Evolutionary conservation across 2,888 invertebrate genomes (phyloP), one percentile per base, ranked within the genome.

Genomic region (Drosophila bunnanda): DNA sequence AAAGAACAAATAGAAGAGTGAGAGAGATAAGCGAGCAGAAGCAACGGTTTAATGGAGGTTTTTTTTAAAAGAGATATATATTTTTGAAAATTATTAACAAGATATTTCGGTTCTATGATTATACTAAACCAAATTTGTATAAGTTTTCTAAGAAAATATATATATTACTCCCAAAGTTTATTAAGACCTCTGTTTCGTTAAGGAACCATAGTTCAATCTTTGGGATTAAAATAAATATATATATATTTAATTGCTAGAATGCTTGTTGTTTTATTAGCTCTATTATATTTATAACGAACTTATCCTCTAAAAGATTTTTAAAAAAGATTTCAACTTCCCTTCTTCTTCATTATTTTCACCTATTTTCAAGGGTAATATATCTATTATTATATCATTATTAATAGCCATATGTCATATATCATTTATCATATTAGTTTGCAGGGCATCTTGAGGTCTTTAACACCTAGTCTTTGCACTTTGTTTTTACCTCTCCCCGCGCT

Each of bases 401-500:
- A 22, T 5, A 15, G 12, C 2, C 57, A 44, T 20, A 57, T 20
- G 22, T 72, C 71, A 32, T 30, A 46, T 17, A 32, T 72, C 71
- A 61, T 79, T 77, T 76, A 80, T 79, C 75, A 59, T 67, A 13
- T 13, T n/a, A 67, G 57, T 76, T 72, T 72, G 78, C 70, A 84
- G 83, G 68, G 87, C 65, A 84, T 65, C 70, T 70, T 77, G 74
- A 76, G 75, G 75, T 87, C 84, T 87, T 82, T 84, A 87, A 87
- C 83, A 84, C 87, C 87, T 87, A 83, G 70, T 56, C 71, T 52
- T 74, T 64, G 53, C 52, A 53, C 52, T 44, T 25, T 39, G 38
- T 52, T 22, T 12, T 54, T 60, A 43, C 46, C 32, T 50, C 56
- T 53, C 36, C 17, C 53, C 30, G 67, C 52, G 58, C 52, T 61